Percentiles rank a stretch among this genome's conserved stretches.
phyloP scores from a whole-genome alignment of 2,888 invertebrate genomes.

The Bellardia pandia region DNA sequence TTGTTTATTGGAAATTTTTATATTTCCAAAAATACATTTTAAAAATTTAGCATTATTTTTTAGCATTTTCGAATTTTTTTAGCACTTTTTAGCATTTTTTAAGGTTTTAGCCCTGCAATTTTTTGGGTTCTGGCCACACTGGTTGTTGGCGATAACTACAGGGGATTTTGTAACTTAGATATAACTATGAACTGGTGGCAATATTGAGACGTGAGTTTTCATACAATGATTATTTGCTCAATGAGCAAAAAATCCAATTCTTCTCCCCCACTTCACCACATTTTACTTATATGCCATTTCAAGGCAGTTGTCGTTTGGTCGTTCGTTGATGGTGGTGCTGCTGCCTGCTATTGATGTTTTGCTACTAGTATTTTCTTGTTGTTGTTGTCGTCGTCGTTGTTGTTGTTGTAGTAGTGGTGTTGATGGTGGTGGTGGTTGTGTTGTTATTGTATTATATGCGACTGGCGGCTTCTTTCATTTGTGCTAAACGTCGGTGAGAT shows the following conservation, averaged over 20 bases:
- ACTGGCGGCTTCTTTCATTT: slow-evolving; percentile 59
- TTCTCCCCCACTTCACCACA: slow-evolving; percentile 26
- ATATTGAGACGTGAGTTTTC: neutral
- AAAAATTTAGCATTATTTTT: too few species aligned
- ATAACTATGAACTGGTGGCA: neutral
- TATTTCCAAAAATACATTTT: too few species aligned
- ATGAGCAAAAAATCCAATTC: slow-evolving; percentile 34
- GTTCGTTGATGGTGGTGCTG: neutral
- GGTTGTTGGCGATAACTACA: too few species aligned
- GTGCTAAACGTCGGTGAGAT: slow-evolving; percentile 64
- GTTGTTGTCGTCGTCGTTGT: slow-evolving; percentile 19
- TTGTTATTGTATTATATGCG: slow-evolving; percentile 55
- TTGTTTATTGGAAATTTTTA: too few species aligned
- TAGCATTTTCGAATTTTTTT: too few species aligned
- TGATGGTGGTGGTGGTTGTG: slow-evolving; percentile 18
- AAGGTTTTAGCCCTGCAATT: too few species aligned
- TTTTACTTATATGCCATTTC: slow-evolving; percentile 25
- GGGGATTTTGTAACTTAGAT: neutral
- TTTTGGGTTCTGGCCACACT: too few species aligned
- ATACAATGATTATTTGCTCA: slow-evolving; percentile 37
- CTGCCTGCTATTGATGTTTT: slow-evolving; percentile 21
- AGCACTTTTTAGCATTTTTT: too few species aligned
- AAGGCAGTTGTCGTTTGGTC: slow-evolving; percentile 36
- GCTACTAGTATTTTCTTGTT: neutral
- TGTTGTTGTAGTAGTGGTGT: neutral